Base-by-base conservation (phyloP, 2,113 vertebrate species). In the Rana temporaria region DNA sequence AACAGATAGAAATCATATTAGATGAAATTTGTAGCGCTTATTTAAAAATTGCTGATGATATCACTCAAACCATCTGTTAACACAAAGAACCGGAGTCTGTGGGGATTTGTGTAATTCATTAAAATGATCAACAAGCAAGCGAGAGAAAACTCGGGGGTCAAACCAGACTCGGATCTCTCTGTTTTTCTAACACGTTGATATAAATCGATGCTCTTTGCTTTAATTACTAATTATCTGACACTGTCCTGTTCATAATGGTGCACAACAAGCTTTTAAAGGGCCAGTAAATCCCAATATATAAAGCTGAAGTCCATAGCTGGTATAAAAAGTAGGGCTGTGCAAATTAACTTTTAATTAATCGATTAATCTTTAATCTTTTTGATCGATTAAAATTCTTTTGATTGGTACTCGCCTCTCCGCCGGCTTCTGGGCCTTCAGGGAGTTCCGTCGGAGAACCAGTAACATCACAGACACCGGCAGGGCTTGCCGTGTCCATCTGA, bases 151-250 rank as follows among this genome's bases (percentile, higher is more conserved):
- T 64, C 20, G 38, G 59, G 59, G 71, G 71, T 63, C 73, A 76
- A 17, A 42, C 14, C 59, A 52, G n/a, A 42, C 55, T 32, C 56
- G 6, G 72, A 48, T 38, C 6, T 18, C 57, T 63, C 59, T 63
- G 57, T 63, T 63, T 52, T 63, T 38, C 59, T 64, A 30, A 26
- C 60, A 52, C 18, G 48, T 52, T 64, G 59, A 77, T 77, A 26
- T 5, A 20, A 52, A 56, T 19, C 32, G 38, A 64, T 64, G 38
- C 64, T 52, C 32, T 63, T 52, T 65, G 32, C 52, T 77, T 64
- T 64, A 52, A 64, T 53, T 65, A 64, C 60, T 64, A 76, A 63
- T 76, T 48, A 76, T 77, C 57, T 65, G 26, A 64, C 74, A 64
- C 26, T 59, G 56, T 16, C 59, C 72, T 59, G 64, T 64, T 77